A percentile compares a stretch with the other conserved stretches of the same genome.
Evolutionary conservation across 2,113 vertebrate genomes (phyloP).

Genomic region (Corvus hawaiiensis): DNA sequence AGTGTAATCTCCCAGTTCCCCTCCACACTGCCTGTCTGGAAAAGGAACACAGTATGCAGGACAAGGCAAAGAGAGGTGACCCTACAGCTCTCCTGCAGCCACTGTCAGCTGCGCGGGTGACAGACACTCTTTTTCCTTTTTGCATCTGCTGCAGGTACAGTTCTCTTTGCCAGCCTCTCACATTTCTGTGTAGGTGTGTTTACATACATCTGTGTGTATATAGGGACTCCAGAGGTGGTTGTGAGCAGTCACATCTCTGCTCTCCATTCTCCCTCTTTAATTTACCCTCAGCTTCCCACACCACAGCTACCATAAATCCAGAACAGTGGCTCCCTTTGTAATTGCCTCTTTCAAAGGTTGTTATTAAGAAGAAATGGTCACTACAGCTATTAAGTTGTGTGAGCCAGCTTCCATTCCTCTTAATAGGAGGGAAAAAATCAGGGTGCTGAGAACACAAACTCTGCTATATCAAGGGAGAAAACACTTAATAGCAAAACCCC

Average conservation of each 20-base stretch:
- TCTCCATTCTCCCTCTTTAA: neutral
- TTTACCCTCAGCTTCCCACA: neutral
- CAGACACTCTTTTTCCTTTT: neutral
- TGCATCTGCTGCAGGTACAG: neutral
- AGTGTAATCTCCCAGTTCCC: conserved; percentile 91
- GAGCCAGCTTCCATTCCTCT: neutral
- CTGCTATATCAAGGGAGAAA: neutral
- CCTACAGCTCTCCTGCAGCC: neutral
- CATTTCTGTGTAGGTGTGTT: neutral
- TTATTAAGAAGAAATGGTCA: neutral
- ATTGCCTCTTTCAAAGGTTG: neutral
- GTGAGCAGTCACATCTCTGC: neutral
- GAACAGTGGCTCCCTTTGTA: neutral
- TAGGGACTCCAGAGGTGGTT: neutral
- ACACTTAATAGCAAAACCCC: neutral
- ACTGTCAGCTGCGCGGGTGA: accelerated
- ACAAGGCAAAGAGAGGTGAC: neutral
- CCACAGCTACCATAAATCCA: neutral
- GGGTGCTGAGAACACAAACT: neutral
- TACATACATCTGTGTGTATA: accelerated
- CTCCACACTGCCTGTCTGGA: conserved; percentile 91
- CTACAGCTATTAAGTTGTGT: neutral
- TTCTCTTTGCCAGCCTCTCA: neutral
- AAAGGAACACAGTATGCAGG: neutral
- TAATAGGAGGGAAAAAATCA: neutral